Evolutionary conservation across 2,113 vertebrate species (phyloP).

Genomic region (Donacobius atricapilla): DNA sequence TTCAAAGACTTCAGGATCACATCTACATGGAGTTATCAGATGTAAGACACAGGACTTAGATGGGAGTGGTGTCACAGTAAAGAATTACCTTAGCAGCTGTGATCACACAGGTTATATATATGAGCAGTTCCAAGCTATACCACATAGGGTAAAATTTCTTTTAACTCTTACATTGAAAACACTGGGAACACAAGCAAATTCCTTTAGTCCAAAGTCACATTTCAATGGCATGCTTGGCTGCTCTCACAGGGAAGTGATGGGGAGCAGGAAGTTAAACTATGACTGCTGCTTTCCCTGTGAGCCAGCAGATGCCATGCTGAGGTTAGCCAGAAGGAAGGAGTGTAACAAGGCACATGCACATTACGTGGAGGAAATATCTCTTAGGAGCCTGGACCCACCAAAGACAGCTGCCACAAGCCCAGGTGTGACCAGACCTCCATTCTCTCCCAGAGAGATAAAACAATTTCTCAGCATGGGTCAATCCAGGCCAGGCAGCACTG

Average conservation of each 20-base stretch:
- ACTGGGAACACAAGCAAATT: background rate
- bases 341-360: accelerated
- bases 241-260: background rate
- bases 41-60: background rate
- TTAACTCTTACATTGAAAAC: background rate
- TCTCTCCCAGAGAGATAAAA: background rate
- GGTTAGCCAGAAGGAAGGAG: background rate
- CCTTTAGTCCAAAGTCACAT: background rate
- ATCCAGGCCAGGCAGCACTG: background rate
- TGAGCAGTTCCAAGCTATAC: background rate
- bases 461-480: background rate
- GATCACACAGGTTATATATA: background rate
- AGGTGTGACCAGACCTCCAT: background rate
- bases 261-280: background rate
- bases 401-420: background rate
- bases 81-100: background rate
- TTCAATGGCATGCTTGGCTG: background rate
- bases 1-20: background rate
- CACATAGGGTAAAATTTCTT: background rate
- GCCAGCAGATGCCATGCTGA: background rate
- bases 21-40: accelerated
- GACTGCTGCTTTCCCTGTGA: background rate
- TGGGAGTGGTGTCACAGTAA: background rate
- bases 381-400: background rate
- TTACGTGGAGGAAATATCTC: background rate